Base-by-base conservation (phyloP, 1,140 invertebrate species). In the Nixonia krombeini region DNA sequence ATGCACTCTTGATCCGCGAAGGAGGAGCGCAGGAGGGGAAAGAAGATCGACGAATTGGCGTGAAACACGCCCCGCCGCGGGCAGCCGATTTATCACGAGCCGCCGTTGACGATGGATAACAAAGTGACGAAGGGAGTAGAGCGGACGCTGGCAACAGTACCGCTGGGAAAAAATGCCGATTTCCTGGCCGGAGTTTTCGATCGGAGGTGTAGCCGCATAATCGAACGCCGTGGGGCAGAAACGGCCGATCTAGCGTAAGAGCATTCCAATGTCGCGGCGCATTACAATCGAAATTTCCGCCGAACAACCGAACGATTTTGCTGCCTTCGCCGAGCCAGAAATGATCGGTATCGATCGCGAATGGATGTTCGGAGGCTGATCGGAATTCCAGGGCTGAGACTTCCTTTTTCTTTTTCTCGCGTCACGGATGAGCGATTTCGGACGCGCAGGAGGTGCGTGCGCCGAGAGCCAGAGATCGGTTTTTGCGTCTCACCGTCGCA, bases 61-160 rank as follows among this genome's bases (percentile, higher is more conserved):
- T 41, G 52, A 65, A 58, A 65, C 44, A 42, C 42, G 38, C 38
- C 12, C 46, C 40, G 55, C 45, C 45, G 44, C 31, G 58, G 50
- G 63, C 35, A 55, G 55, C 29, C 38, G 46, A 56, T 66, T 66
- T 50, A 66, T 66, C 55, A 55, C 25, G 35, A 47, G 26, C 16
- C 29, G n/a, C 37, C 52, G 57, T 66, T 53, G 51, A 62, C 37
- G 42, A 50, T 64, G 55, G 52, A 42, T 53, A 66, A 59, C 45
- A 66, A 66, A 66, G 63, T 59, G 52, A 59, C 35, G 56, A 51
- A 66, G 55, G 53, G 58, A 66, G 53, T 66, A 25, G 47, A 33
- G 9, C 15, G 4, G 52, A 52, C 37, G 52, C 57, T 66, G 25
- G 42, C 38, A 21, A 21, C 53, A 26, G 26, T 38, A 41, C 52